phyloP scores from a whole-genome alignment of 2,113 vertebrate genomes.

The Anolis sagrei region DNA sequence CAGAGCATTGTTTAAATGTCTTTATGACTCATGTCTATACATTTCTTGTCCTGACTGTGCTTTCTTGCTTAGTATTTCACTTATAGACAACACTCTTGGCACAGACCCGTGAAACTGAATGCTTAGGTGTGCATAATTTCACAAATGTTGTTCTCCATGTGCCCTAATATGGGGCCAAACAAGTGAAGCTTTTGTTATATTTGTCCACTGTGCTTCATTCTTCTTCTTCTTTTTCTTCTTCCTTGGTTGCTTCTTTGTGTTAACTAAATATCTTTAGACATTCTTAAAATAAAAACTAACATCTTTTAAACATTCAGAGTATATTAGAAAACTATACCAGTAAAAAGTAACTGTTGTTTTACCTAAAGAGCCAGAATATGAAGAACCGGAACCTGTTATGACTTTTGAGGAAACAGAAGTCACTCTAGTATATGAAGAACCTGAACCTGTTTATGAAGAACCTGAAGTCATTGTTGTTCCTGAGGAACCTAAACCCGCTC shows the following conservation, averaged over 20 bases:
- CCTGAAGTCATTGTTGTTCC: constrained; percentile 35
- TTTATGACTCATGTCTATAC: neutral
- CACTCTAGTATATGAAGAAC: constrained; percentile 39
- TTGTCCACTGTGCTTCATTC: constrained; percentile 14
- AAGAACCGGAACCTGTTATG: constrained; percentile 33
- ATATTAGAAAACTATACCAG: constrained; percentile 33
- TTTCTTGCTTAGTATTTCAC: neutral
- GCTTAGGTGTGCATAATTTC: neutral
- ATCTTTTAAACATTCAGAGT: constrained; percentile 43
- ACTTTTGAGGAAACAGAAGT: too few relatives aligned
- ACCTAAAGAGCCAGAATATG: constrained; percentile 60
- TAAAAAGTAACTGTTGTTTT: constrained; percentile 44
- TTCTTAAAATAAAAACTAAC: constrained; percentile 46
- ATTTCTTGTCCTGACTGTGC: constrained; percentile 8
- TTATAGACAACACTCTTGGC: neutral
- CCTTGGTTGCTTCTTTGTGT: neutral
- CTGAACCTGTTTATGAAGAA: constrained; percentile 35
- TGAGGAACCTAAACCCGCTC: constrained; percentile 65
- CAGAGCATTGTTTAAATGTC: neutral
- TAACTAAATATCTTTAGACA: constrained; percentile 18
- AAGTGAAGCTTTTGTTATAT: neutral
- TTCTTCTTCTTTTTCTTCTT: neutral
- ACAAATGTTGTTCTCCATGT: neutral
- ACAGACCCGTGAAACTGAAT: neutral
- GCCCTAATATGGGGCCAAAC: neutral